Evolutionary conservation across 2,888 invertebrate species (phyloP).

Genomic region (Watsonalla binaria): DNA sequence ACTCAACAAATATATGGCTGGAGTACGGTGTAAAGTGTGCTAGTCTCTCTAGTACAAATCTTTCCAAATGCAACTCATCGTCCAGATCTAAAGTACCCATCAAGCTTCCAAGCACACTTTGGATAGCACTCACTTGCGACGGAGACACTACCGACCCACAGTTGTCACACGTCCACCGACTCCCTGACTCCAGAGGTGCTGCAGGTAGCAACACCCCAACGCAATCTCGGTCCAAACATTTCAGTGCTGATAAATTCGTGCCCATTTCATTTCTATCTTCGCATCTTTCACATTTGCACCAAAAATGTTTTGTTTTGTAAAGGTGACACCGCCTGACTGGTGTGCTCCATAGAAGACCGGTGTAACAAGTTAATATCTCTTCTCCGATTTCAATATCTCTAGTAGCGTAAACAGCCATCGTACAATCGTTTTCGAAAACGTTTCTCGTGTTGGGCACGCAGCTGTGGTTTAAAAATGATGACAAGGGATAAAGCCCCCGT

Average conservation of each 20-base stretch:
- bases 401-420: slow-evolving; percentile 79
- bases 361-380: slow-evolving; percentile 83
- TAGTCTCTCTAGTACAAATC: slow-evolving; percentile 44
- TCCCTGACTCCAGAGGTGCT: slow-evolving; percentile 60
- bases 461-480: slow-evolving; percentile 82
- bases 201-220: slow-evolving; percentile 75
- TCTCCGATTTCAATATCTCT: slow-evolving; percentile 75
- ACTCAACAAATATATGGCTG: slow-evolving; percentile 61
- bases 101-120: slow-evolving; percentile 74
- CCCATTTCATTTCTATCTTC: slow-evolving; percentile 81
- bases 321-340: slow-evolving; percentile 80
- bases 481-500: slow-evolving; percentile 82
- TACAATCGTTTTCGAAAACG: slow-evolving; percentile 72
- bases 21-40: slow-evolving; percentile 53
- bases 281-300: slow-evolving; percentile 82
- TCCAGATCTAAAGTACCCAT: slow-evolving; percentile 67
- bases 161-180: slow-evolving; percentile 78
- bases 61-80: slow-evolving; percentile 65
- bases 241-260: slow-evolving; percentile 72
- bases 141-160: slow-evolving; percentile 58
- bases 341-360: slow-evolving; percentile 83
- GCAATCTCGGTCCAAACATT: slow-evolving; percentile 72
- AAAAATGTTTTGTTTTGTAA: slow-evolving; percentile 81
- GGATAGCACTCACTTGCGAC: slow-evolving; percentile 63
- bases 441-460: slow-evolving; percentile 84